Percentiles rank a stretch among this genome's conserved stretches.
Evolutionary conservation across 2,113 vertebrate species (phyloP).

Genomic region (Oreocharis arfaki): DNA sequence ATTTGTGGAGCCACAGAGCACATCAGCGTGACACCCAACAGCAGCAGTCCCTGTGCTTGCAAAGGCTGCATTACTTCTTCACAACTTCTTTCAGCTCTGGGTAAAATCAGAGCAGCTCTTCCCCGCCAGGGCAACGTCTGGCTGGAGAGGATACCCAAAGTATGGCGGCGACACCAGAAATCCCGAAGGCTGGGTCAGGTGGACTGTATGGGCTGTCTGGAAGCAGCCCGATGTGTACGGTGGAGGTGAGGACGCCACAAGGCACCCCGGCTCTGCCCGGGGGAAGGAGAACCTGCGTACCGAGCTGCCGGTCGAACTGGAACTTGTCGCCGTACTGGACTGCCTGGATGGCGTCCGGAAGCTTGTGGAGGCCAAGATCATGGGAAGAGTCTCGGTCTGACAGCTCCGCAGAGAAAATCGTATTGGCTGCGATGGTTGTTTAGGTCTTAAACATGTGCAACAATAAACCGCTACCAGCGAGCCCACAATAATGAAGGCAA

Average conservation of each 20-base stretch:
- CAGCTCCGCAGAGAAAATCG: conserved; percentile 91
- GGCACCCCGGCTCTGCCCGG: conserved; percentile 75
- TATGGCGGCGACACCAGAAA: conserved; percentile 88
- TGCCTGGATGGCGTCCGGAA: conserved; percentile 88
- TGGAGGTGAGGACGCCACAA: conserved; percentile 78
- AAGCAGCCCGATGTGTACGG: conserved; percentile 80
- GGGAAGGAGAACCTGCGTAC: conserved; percentile 85
- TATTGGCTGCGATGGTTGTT: conserved; percentile 88
- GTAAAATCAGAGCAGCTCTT: conserved; percentile 87
- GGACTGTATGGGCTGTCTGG: conserved; percentile 66
- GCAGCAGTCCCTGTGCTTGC: not conserved
- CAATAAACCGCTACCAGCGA: conserved; percentile 94
- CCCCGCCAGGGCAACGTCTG: conserved; percentile 78
- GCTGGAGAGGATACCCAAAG: conserved; percentile 84
- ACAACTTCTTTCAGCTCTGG: conserved; percentile 77
- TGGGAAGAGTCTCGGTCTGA: conserved; percentile 95
- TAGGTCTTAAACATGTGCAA: conserved; percentile 94
- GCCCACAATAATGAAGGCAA: conserved; percentile 92
- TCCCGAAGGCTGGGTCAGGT: conserved; percentile 72
- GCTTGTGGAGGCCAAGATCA: conserved; percentile 86
- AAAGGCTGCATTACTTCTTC: accelerated
- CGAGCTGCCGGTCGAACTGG: conserved; percentile 85
- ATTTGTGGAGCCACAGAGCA: not conserved
- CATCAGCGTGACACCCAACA: not conserved
- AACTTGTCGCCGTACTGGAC: conserved; percentile 92